Evolutionary conservation across 2,797 vertebrate species (phyloP).

Genomic region (Sebastes diaconus): DNA sequence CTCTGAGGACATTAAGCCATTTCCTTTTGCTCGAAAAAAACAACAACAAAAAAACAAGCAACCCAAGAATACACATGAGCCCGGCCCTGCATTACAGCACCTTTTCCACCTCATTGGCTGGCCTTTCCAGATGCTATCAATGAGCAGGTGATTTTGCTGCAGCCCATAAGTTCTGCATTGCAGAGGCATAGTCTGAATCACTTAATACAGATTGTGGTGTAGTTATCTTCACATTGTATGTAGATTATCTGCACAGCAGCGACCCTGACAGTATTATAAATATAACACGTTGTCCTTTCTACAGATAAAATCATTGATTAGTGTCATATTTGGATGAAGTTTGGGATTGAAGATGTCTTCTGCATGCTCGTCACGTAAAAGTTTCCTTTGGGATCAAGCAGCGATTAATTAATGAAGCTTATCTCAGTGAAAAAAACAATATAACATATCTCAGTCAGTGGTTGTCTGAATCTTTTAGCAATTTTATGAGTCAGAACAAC

Average conservation of each 20-base stretch:
- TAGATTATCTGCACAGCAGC: constrained; percentile 21
- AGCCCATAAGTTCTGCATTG: constrained; percentile 75
- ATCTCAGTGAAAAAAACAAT: not conserved
- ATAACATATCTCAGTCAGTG: not conserved
- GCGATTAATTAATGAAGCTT: constrained; percentile 23
- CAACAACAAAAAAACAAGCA: not conserved
- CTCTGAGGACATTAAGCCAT: constrained; percentile 46
- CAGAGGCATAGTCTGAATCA: constrained; percentile 66
- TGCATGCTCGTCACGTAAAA: not conserved
- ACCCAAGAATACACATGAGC: constrained; percentile 23
- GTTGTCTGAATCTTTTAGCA: not conserved
- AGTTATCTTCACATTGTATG: constrained; percentile 25
- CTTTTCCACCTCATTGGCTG: constrained; percentile 62
- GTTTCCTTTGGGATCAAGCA: not conserved
- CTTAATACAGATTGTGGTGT: constrained; percentile 43
- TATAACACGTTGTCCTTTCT: not conserved
- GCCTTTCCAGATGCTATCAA: constrained; percentile 66
- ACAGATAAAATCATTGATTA: not conserved
- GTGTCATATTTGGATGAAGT: not conserved
- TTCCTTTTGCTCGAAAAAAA: constrained; percentile 24
- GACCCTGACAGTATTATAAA: not conserved
- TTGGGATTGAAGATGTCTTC: not conserved
- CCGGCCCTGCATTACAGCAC: constrained; percentile 34
- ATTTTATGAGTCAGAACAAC: not conserved
- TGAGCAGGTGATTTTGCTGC: constrained; percentile 73